Conservation (phyloP, 2,113 vertebrate genomes). For the Gallinago jamesoni region DNA sequence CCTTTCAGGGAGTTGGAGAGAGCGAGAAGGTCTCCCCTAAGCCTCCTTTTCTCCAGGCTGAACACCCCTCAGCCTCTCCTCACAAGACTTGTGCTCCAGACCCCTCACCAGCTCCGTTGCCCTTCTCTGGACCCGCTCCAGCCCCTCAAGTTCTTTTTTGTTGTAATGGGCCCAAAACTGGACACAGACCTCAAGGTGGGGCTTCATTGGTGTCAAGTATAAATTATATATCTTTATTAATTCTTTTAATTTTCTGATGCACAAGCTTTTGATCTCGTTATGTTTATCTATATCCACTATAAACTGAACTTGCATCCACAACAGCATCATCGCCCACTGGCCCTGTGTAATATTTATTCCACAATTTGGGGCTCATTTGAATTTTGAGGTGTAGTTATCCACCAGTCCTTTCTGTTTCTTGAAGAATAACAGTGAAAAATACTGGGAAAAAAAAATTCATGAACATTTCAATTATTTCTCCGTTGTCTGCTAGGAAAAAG, state of each 20-base stretch:
- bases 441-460: background rate
- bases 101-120: too few relatives aligned
- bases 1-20: too few relatives aligned
- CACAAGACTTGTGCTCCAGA: too few relatives aligned
- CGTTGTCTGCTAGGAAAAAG: background rate
- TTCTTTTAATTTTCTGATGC: background rate
- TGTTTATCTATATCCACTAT: background rate
- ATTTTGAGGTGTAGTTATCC: background rate
- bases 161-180: too few relatives aligned
- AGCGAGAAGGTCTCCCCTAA: too few relatives aligned
- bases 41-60: too few relatives aligned
- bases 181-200: too few relatives aligned
- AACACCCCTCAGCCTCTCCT: too few relatives aligned
- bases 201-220: background rate
- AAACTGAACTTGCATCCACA: background rate
- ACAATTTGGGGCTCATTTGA: background rate
- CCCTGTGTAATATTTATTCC: background rate
- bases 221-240: background rate
- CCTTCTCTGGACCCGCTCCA: too few relatives aligned
- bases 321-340: background rate
- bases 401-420: background rate
- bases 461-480: background rate
- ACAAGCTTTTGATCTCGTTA: background rate
- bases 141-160: too few relatives aligned
- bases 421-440: background rate